These are phyloP conservation scores for Cotesia typhae DNA, from an alignment of 1,140 invertebrate species.

Conservation along the genomic window DNA sequence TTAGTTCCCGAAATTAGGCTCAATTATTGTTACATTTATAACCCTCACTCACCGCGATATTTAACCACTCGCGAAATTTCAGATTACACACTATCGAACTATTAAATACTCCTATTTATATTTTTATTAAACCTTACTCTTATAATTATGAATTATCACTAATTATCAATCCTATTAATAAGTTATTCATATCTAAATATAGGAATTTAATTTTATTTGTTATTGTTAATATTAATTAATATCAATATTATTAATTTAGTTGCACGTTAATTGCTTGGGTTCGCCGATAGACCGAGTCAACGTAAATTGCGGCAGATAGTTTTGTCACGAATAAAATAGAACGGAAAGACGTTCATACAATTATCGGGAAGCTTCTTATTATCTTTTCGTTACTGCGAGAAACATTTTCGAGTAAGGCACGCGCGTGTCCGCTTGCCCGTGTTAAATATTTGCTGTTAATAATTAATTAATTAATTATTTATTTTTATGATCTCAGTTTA, in stretches of 20 bases:
- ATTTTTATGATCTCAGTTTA: background rate
- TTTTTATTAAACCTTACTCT: background rate
- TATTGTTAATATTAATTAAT: no score
- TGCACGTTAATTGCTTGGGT: slow-evolving; percentile 25
- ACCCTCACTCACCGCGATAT: slow-evolving; percentile 17
- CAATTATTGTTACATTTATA: no score
- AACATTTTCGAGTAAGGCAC: slow-evolving; percentile 35
- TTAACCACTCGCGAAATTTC: slow-evolving; percentile 21
- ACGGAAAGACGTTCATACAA: background rate
- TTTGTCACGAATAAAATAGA: background rate
- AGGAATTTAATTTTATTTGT: slow-evolving; percentile 9
- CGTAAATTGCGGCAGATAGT: slow-evolving; percentile 15
- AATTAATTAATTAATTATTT: slow-evolving; percentile 10
- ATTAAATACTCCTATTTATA: slow-evolving; percentile 40
- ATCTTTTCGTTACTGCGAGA: slow-evolving; percentile 7
- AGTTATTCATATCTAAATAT: slow-evolving; percentile 37
- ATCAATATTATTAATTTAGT: background rate
- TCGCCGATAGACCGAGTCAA: slow-evolving; percentile 21
- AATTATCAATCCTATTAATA: no score
- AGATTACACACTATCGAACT: slow-evolving; percentile 36
- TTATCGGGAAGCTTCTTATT: background rate
- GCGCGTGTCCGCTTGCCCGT: slow-evolving; percentile 34
- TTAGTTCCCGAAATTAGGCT: no score
- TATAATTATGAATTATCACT: slow-evolving; percentile 20
- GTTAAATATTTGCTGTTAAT: slow-evolving; percentile 2